These are phyloP conservation scores for Melanotaenia maccullochi DNA, from an alignment of 2,797 vertebrate genomes.

Conservation along the genomic window DNA sequence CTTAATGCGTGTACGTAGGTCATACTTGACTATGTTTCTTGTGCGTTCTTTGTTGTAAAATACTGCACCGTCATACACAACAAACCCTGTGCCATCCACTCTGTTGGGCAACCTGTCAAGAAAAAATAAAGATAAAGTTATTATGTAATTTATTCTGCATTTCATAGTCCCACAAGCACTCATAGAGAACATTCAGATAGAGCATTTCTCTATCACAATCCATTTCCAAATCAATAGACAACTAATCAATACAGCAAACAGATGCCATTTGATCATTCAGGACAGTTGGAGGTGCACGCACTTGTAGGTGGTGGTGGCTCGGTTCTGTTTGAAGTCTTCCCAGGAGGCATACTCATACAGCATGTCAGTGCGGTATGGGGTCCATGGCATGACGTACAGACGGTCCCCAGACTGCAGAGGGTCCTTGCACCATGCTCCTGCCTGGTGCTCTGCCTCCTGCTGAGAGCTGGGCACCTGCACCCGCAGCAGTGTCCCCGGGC, in stretches of 20 bases:
- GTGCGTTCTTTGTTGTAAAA: slow-evolving; percentile 98
- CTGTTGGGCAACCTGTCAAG: slow-evolving; percentile 89
- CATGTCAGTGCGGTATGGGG: slow-evolving; percentile 94
- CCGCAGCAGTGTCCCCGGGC: slow-evolving; percentile 91
- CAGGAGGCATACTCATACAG: slow-evolving; percentile 93
- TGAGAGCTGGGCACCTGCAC: slow-evolving; percentile 89
- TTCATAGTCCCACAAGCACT: slow-evolving; percentile 46
- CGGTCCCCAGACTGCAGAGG: slow-evolving; percentile 94
- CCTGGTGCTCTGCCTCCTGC: slow-evolving; percentile 93
- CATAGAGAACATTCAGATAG: slow-evolving; percentile 38
- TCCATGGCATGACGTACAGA: slow-evolving; percentile 96
- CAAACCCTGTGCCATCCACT: slow-evolving; percentile 94
- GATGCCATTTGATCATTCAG: slow-evolving; percentile 69
- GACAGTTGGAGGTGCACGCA: slow-evolving; percentile 73
- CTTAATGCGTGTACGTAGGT: slow-evolving; percentile 94
- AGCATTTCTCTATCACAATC: slow-evolving; percentile 36
- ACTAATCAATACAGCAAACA: slow-evolving; percentile 69
- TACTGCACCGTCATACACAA: slow-evolving; percentile 94
- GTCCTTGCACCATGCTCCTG: slow-evolving; percentile 96
- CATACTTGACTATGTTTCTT: slow-evolving; percentile 94
- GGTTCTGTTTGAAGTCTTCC: slow-evolving; percentile 91
- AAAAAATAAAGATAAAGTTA: slow-evolving; percentile 37
- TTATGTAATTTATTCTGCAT: slow-evolving; percentile 38
- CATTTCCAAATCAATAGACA: slow-evolving; percentile 62
- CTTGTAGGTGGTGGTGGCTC: slow-evolving; percentile 93